Base-by-base conservation (phyloP, 2,888 invertebrate genomes). In the Amphiduros pacificus region DNA sequence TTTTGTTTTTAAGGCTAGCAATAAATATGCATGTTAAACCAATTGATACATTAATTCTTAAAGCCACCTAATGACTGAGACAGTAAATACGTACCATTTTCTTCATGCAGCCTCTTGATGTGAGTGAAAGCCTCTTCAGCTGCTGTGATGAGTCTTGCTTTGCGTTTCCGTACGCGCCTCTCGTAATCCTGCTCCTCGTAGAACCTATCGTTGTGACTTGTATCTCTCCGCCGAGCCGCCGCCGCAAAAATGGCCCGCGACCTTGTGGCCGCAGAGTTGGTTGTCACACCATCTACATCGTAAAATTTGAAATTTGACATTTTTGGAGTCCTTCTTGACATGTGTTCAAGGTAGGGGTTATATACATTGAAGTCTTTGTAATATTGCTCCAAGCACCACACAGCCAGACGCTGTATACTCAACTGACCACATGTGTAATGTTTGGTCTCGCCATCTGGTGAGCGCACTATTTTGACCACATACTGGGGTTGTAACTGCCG, bases 121-220 rank as follows among this genome's bases (percentile, higher is more conserved):
- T 98, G 97, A 14, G 96, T 94, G 82, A 99, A 99, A 0, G 98
- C 96, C 78, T 99, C 98, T 82, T 99, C 98, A 0, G 96, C 92
- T 0, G 97, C 94, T 1, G 93, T 91, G 60, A 96, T 88, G 44
- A 99, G 86, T 24, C 98, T 86, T 2, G 97, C 95, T 62, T 90
- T 87, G 0, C 97, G 86, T 82, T 97, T 97, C 76, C 92, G 88
- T 61, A 97, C 94, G 61, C 96, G 86, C 3, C 95, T 85, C 78
- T 95, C 95, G 74, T 95, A 94, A 83, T 99, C 98, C 77, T 95
- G 92, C 83, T 99, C 98, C 82, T 98, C 97, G 83, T 98, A 96
- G 84, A 98, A 96, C 36, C 78, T 74, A 84, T 98, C 98, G 84
- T 97, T 97, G 85, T 97, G 97, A 68, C 93, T 91, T 0, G 94